Evolutionary conservation across 2,888 invertebrate species (phyloP).

Genomic region (Antheraea yamamai): DNA sequence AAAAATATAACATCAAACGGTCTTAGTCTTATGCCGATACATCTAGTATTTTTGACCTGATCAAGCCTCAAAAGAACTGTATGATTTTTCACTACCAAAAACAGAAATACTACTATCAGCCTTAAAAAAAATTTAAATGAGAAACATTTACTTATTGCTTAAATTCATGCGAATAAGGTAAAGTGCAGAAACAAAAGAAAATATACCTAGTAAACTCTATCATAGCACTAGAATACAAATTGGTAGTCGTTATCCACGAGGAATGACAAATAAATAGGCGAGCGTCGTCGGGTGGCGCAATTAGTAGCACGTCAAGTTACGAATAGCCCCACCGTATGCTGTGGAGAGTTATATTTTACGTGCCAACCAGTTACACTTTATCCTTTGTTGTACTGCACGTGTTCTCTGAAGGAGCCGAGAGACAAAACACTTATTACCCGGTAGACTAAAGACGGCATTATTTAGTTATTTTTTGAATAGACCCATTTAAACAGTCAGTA

Average conservation of each 20-base stretch:
- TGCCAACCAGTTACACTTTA: conserved; percentile 11
- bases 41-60: too few species aligned
- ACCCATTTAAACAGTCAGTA: background rate
- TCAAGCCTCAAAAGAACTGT: too few species aligned
- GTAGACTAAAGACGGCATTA: background rate
- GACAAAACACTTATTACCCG: conserved; percentile 9
- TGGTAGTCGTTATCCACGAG: conserved; percentile 35
- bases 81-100: too few species aligned
- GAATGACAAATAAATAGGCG: conserved; percentile 37
- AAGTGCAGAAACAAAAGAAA: background rate
- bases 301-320: conserved; percentile 47
- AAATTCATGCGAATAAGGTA: background rate
- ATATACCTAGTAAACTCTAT: background rate
- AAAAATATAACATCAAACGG: too few species aligned
- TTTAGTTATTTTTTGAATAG: conserved; percentile 8
- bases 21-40: too few species aligned
- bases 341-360: conserved; percentile 8
- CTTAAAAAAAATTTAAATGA: too few species aligned
- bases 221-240: conserved; percentile 11
- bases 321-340: conserved; percentile 7
- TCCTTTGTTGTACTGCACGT: conserved; percentile 15
- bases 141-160: too few species aligned
- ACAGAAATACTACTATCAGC: too few species aligned
- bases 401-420: background rate
- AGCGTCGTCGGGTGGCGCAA: conserved; percentile 51